Conservation (phyloP, 2,113 vertebrate genomes). For the Hucho hucho region DNA sequence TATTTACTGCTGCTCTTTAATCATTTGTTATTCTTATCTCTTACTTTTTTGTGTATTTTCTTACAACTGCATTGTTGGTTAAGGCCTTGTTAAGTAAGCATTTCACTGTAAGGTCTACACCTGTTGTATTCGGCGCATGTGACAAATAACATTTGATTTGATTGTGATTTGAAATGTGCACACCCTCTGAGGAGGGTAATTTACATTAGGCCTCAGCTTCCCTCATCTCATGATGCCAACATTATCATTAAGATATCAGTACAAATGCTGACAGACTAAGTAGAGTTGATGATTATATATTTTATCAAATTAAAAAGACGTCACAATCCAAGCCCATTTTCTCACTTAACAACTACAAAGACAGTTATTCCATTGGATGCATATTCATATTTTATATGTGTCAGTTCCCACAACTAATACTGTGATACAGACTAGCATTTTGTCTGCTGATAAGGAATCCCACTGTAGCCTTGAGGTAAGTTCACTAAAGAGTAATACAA, state of each 20-base stretch:
- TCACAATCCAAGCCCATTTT: conserved; percentile 11
- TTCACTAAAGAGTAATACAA: background rate
- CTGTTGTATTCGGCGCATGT: no score
- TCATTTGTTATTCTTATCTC: no score
- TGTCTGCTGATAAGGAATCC: conserved; percentile 1
- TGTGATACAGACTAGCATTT: background rate
- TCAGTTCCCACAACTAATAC: conserved; percentile 12
- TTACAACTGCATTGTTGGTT: no score
- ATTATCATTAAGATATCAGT: background rate
- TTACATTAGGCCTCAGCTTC: background rate
- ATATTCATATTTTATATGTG: conserved; percentile 35
- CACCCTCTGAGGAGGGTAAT: background rate
- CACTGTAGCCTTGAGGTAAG: background rate
- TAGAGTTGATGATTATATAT: background rate
- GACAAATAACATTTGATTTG: no score
- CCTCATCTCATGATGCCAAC: background rate
- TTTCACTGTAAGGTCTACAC: no score
- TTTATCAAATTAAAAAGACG: conserved; percentile 13
- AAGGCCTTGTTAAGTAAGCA: no score
- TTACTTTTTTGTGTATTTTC: no score
- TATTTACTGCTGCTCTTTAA: no score
- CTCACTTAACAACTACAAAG: conserved; percentile 7
- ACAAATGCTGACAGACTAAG: no score
- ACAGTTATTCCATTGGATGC: conserved; percentile 9
- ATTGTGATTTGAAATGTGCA: background rate